Conservation (phyloP, 1,140 invertebrate genomes). For the Mesaphorura yosii region DNA sequence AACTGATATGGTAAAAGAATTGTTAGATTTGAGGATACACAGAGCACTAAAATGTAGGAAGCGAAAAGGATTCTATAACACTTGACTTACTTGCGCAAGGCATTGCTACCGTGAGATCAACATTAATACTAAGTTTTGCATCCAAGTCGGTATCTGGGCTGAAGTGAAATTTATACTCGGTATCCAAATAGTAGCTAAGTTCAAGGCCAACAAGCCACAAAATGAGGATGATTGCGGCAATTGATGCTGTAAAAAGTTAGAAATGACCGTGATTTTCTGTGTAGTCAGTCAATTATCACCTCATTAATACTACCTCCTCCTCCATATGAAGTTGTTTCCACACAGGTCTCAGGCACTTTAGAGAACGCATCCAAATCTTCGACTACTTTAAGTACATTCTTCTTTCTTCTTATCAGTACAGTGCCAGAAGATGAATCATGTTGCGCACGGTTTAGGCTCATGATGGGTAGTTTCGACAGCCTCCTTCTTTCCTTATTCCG, state of each 20-base stretch:
- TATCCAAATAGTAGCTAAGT: constrained; percentile 68
- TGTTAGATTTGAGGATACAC: neutral
- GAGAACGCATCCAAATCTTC: constrained; percentile 81
- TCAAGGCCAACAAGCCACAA: constrained; percentile 68
- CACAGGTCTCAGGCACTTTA: constrained; percentile 73
- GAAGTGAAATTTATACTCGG: constrained; percentile 74
- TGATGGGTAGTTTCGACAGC: no score
- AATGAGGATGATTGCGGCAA: constrained; percentile 67
- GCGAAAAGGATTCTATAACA: no score
- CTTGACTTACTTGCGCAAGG: constrained; percentile 57
- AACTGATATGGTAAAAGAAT: constrained; percentile 39
- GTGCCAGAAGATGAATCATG: no score
- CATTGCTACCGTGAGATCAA: constrained; percentile 91
- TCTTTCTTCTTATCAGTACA: constrained; percentile 21
- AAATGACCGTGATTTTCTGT: constrained; percentile 1
- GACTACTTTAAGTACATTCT: constrained; percentile 49
- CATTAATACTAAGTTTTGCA: constrained; percentile 78
- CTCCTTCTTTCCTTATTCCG: no score
- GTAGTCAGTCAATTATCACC: neutral
- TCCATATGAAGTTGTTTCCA: constrained; percentile 66
- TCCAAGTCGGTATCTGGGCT: constrained; percentile 77
- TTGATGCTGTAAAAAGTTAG: constrained; percentile 51
- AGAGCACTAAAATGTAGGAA: no score
- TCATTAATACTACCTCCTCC: constrained; percentile 53
- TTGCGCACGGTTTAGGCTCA: no score